Evolutionary conservation across 2,113 vertebrate genomes (phyloP).

Genomic region (Holacanthus passer): DNA sequence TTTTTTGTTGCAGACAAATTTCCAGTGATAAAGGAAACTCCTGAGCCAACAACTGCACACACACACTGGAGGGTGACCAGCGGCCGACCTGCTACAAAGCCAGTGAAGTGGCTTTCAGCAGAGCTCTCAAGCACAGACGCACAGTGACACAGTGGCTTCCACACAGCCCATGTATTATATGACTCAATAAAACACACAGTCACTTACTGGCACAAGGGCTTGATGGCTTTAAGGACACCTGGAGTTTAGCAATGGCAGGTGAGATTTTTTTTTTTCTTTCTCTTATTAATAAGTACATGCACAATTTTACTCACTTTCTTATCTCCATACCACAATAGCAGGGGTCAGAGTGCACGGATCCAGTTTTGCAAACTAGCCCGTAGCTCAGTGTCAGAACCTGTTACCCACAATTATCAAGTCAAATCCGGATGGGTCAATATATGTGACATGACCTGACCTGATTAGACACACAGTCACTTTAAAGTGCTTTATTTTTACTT

Average conservation of each 20-base stretch:
- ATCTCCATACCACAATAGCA: neutral
- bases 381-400: too few relatives aligned
- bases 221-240: neutral
- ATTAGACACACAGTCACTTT: too few relatives aligned
- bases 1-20: neutral
- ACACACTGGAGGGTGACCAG: neutral
- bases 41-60: neutral
- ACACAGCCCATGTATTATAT: constrained; percentile 3
- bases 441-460: too few relatives aligned
- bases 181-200: constrained; percentile 17
- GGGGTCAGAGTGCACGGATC: too few relatives aligned
- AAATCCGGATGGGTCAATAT: too few relatives aligned
- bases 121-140: constrained; percentile 1
- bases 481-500: too few relatives aligned
- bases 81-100: neutral
- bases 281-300: neutral
- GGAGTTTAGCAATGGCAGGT: neutral
- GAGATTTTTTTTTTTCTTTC: neutral
- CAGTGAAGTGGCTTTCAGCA: neutral
- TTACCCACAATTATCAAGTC: too few relatives aligned
- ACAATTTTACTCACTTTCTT: neutral
- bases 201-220: too few relatives aligned
- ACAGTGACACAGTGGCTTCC: neutral
- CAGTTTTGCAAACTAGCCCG: too few relatives aligned
- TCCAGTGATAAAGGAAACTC: constrained; percentile 7